Evolutionary conservation across 2,888 invertebrate species (phyloP), one percentile per base, ranked within the genome.

Genomic region (Graphium colonna): DNA sequence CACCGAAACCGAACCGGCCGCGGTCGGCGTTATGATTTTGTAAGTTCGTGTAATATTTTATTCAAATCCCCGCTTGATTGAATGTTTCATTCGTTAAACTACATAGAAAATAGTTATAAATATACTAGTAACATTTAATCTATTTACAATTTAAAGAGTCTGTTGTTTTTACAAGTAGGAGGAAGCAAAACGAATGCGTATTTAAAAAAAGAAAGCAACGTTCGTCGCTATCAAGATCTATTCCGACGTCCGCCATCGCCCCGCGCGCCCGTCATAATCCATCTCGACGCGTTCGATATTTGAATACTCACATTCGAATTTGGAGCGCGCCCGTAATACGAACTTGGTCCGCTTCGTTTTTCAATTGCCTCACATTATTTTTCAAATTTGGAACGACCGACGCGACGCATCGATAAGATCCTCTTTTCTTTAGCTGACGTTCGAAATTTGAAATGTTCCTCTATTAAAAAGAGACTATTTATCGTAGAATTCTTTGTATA

Each of bases 331-430:
- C 70, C 70, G 86, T 83, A 88, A 86, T 81, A 77, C 74, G 87
- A 87, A 85, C 85, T 85, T 78, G 69, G 74, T 78, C 70, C 79
- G 85, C 79, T 84, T 87, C 86, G 80, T 83, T 87, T 88, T 87
- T 86, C 87, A 86, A 86, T 86, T 84, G 87, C 83, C 84, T 83
- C 85, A 85, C 83, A 2, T 85, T 76, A 82, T 80, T 83, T 87
- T 88, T 87, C 81, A 83, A 79, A 86, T 87, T 81, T 86, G 76
- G 86, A 85, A 82, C 81, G 80, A 75, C 75, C 64, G n/a, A n/a
- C n/a, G n/a, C n/a, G n/a, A n/a, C n/a, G n/a, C n/a, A n/a, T n/a
- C n/a, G 80, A 82, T 81, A 80, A 79, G 72, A 51, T 52, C 26
- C 33, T 39, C 44, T 48, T 38, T 48, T 47, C 28, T 48, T 52